A percentile compares a stretch with the other conserved stretches of the same genome.
Evolutionary conservation across 1,140 invertebrate species (phyloP).

Genomic region (Cecropterus lyciades): DNA sequence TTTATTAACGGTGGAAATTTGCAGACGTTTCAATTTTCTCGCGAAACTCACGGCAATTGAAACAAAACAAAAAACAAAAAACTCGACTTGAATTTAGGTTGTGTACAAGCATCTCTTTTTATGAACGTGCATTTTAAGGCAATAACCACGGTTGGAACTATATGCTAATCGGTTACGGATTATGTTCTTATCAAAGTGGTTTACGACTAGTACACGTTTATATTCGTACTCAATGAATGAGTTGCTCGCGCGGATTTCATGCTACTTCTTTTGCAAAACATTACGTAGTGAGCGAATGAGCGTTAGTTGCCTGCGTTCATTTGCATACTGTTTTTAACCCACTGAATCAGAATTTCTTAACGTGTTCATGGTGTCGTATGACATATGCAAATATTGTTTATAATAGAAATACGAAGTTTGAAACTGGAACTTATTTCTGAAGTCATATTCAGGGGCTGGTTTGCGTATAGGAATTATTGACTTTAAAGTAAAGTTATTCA

Average conservation of each 20-base stretch:
- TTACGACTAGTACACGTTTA: not conserved
- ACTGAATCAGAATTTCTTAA: constrained; percentile 8
- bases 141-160: not conserved
- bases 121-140: not conserved
- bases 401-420: not conserved
- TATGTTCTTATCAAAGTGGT: constrained; percentile 2
- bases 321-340: constrained; percentile 2
- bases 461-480: too few relatives aligned
- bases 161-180: constrained; percentile 1
- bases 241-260: not conserved
- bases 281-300: not conserved
- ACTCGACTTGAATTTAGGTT: not conserved
- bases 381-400: not conserved
- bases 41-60: not conserved
- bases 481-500: too few relatives aligned
- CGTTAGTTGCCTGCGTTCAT: not conserved
- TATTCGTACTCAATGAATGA: not conserved
- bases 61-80: not conserved
- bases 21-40: constrained; percentile 5
- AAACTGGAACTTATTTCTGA: too few relatives aligned
- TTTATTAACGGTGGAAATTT: constrained; percentile 5
- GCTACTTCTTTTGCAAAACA: constrained; percentile 7
- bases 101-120: not conserved
- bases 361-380: not conserved
- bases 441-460: too few relatives aligned